A percentile compares a stretch with the other conserved stretches of the same genome.
Evolutionary conservation across 2,888 invertebrate species (phyloP).

Genomic region (Caradrina clavipalpis): DNA sequence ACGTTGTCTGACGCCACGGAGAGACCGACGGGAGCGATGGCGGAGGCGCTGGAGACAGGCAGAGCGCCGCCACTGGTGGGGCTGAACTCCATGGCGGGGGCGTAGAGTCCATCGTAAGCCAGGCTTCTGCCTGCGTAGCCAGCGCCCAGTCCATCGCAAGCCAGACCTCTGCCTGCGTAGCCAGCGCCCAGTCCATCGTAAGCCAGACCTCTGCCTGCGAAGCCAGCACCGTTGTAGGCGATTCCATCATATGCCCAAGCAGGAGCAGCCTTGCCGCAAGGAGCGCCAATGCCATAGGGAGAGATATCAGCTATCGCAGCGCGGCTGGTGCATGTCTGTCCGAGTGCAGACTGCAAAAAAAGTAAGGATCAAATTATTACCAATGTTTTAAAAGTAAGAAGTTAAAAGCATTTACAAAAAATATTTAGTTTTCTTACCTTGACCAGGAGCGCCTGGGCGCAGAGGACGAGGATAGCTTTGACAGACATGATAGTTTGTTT

Average conservation of each 20-base stretch:
- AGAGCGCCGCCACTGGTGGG: conserved; percentile 38
- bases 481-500: conserved; percentile 39
- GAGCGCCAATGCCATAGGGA: not conserved
- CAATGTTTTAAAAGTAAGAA: no score
- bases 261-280: conserved; percentile 3
- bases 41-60: conserved; percentile 18
- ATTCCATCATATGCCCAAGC: not conserved
- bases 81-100: conserved; percentile 4
- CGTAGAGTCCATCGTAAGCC: conserved; percentile 10
- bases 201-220: conserved; percentile 14
- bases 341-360: conserved; percentile 33
- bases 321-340: conserved; percentile 34
- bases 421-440: conserved; percentile 36
- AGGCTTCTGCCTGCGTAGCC: not conserved
- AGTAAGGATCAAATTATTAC: no score
- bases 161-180: conserved; percentile 16
- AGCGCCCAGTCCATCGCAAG: not conserved
- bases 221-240: conserved; percentile 2
- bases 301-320: conserved; percentile 2
- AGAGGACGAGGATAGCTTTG: conserved; percentile 46
- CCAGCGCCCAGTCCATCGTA: conserved; percentile 4
- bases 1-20: conserved; percentile 47
- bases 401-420: no score
- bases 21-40: conserved; percentile 28
- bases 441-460: conserved; percentile 48